Evolutionary conservation across 1,140 invertebrate species (phyloP).

Genomic region (Mylabris phalerata): DNA sequence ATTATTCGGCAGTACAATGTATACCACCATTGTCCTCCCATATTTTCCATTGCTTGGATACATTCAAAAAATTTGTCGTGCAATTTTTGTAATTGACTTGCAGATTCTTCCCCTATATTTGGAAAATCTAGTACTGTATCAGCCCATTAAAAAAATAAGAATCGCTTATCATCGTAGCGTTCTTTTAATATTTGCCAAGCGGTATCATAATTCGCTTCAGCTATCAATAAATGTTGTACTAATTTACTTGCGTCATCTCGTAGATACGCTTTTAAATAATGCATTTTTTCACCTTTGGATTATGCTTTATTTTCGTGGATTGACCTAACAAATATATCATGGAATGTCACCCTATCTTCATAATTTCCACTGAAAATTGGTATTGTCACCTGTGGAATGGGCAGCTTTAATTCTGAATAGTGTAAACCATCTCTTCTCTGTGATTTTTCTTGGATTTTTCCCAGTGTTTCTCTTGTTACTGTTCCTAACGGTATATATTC

Average conservation of each 20-base stretch:
- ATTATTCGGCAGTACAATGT: neutral
- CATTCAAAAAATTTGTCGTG: neutral
- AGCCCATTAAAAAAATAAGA: neutral
- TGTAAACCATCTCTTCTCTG: no score
- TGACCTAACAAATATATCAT: no score
- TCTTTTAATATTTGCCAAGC: neutral
- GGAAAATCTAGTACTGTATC: slow-evolving; percentile 1
- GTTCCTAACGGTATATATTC: no score
- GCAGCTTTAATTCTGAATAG: no score
- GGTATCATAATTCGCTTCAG: neutral
- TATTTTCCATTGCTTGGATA: slow-evolving; percentile 4
- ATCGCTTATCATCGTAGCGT: neutral
- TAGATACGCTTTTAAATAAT: slow-evolving; percentile 2
- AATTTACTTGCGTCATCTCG: neutral
- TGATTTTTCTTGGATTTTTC: no score
- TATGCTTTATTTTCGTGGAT: neutral
- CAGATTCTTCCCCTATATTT: neutral
- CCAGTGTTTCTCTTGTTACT: no score
- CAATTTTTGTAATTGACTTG: neutral
- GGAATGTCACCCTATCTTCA: no score
- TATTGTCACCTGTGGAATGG: no score
- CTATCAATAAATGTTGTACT: neutral
- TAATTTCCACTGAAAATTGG: no score
- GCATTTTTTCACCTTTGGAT: slow-evolving; percentile 6
- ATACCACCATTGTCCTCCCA: neutral